Conservation (phyloP, 2,888 invertebrate species). For the Miltochrista miniata region DNA sequence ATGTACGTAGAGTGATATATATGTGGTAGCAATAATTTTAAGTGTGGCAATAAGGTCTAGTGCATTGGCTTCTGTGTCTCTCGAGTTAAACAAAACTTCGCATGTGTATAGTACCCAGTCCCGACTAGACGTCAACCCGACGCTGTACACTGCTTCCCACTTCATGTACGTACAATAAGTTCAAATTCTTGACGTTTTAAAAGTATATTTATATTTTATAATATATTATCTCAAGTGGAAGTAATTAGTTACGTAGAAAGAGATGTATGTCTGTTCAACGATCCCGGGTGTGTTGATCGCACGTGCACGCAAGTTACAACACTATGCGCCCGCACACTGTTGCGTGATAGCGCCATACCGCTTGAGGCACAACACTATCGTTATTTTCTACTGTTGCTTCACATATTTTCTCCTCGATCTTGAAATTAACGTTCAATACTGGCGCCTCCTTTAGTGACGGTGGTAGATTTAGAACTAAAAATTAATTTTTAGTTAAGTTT, state of each 20-base stretch:
- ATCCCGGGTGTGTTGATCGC: conserved; percentile 32
- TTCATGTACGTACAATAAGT: conserved; percentile 70
- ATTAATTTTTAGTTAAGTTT: too few species aligned
- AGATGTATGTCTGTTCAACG: conserved; percentile 55
- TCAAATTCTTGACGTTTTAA: conserved; percentile 75
- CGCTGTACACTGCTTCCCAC: conserved; percentile 77
- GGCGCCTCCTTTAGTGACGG: not conserved
- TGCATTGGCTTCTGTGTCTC: conserved; percentile 76
- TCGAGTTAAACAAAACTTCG: conserved; percentile 56
- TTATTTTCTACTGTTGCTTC: conserved; percentile 21
- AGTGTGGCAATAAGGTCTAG: conserved; percentile 80
- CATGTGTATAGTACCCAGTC: conserved; percentile 53
- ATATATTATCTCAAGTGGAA: conserved; percentile 64
- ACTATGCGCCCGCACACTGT: not conserved
- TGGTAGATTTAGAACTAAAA: not conserved
- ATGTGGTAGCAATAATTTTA: conserved; percentile 81
- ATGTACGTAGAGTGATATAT: conserved; percentile 70
- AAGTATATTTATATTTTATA: conserved; percentile 71
- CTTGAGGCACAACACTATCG: conserved; percentile 5
- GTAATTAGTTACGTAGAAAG: conserved; percentile 63
- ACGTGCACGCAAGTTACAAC: not conserved
- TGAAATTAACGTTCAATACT: not conserved
- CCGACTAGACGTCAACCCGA: conserved; percentile 41
- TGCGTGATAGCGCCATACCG: not conserved
- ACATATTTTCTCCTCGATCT: conserved; percentile 1